Evolutionary conservation across 1,140 invertebrate genomes (phyloP).

Genomic region (Lasaia peninsularis): DNA sequence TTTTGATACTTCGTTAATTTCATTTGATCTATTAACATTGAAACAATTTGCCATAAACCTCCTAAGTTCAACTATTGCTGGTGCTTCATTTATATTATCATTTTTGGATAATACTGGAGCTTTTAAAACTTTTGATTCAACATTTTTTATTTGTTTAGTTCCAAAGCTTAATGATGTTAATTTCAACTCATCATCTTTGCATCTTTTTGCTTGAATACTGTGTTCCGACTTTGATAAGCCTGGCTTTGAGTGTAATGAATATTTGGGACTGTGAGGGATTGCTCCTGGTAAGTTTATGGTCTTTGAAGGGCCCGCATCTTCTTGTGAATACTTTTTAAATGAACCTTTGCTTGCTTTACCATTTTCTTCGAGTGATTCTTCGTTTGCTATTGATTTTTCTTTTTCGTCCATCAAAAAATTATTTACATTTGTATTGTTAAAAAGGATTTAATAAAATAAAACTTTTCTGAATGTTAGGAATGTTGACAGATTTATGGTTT

Average conservation of each 20-base stretch:
- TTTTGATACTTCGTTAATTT: conserved; percentile 33
- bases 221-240: conserved; percentile 66
- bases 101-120: conserved; percentile 46
- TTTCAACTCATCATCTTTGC: conserved; percentile 53
- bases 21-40: conserved; percentile 40
- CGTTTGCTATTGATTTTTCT: conserved; percentile 30
- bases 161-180: conserved; percentile 48
- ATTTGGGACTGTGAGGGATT: conserved; percentile 28
- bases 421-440: conserved; percentile 37
- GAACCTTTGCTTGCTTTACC: conserved; percentile 28
- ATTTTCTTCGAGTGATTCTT: conserved; percentile 31
- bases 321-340: conserved; percentile 26
- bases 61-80: conserved; percentile 51
- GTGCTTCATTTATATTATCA: conserved; percentile 37
- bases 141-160: conserved; percentile 27
- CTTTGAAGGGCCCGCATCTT: conserved; percentile 58
- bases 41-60: conserved; percentile 62
- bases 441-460: conserved; percentile 48
- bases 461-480: conserved; percentile 39
- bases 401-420: conserved; percentile 48
- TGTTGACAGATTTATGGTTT: conserved; percentile 31
- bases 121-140: conserved; percentile 47
- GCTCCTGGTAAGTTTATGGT: conserved; percentile 46
- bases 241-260: conserved; percentile 26
- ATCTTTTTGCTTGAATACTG: conserved; percentile 51